phyloP scores from a whole-genome alignment of 2,113 vertebrate species.

The Callipepla squamata region DNA sequence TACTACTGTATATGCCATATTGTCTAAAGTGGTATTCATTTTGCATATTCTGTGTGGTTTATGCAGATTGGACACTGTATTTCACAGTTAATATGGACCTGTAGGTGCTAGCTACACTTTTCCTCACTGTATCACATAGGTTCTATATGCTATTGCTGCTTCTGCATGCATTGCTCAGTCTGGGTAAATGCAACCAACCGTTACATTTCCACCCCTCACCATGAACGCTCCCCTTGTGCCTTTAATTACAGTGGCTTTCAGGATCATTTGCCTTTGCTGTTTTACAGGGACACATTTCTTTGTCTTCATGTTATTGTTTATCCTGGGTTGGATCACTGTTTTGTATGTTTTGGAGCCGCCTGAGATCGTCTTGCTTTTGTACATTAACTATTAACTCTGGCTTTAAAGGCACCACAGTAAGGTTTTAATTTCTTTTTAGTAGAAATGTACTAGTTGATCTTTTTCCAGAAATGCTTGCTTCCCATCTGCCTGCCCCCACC shows the following conservation, averaged over 20 bases:
- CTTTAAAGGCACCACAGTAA: conserved; percentile 35
- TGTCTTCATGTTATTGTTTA: background rate
- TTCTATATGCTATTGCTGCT: background rate
- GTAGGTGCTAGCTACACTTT: background rate
- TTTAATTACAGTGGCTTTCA: background rate
- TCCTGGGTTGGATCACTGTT: background rate
- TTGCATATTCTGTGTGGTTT: background rate
- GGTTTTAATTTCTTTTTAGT: background rate
- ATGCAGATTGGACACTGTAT: background rate
- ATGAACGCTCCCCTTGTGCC: background rate
- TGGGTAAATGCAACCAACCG: background rate
- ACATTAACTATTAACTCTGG: background rate
- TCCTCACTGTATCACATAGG: background rate
- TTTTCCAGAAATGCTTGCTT: conserved; percentile 23
- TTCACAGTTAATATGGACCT: background rate
- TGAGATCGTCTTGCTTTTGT: conserved; percentile 2
- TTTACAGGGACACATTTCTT: background rate
- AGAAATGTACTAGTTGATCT: conserved; percentile 3
- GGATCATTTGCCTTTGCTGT: background rate
- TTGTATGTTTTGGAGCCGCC: conserved; percentile 15
- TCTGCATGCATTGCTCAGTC: background rate
- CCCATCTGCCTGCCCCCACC: background rate
- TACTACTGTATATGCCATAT: background rate
- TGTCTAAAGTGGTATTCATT: background rate
- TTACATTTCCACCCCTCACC: background rate